phyloP scores from a whole-genome alignment of 1,140 invertebrate genomes.

The Luehdorfia chinensis region DNA sequence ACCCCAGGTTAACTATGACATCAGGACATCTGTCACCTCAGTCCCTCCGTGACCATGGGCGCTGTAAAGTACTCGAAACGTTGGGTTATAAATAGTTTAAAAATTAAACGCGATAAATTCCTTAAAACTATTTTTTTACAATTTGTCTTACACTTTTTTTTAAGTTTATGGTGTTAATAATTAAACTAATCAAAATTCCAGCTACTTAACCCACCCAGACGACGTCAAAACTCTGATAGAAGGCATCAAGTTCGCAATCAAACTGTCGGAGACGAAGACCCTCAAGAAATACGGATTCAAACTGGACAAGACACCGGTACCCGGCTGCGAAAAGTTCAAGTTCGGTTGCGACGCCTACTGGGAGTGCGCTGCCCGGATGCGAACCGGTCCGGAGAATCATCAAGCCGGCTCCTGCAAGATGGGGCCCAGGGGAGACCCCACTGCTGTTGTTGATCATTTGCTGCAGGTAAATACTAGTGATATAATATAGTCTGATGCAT shows the following conservation, averaged over 20 bases:
- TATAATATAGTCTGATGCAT: no score
- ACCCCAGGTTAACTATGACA: no score
- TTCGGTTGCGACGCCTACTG: constrained; percentile 89
- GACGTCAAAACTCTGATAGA: constrained; percentile 86
- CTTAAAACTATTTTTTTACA: no score
- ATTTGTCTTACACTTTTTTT: no score
- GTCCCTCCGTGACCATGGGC: no score
- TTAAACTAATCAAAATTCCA: constrained; percentile 31
- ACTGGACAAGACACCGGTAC: constrained; percentile 83
- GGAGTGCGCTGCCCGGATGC: constrained; percentile 86
- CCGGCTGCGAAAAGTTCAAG: constrained; percentile 83
- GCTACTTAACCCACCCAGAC: constrained; percentile 75
- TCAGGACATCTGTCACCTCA: no score
- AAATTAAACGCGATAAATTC: no score
- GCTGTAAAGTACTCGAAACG: no score
- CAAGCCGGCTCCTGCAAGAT: constrained; percentile 90
- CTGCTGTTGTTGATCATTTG: constrained; percentile 84
- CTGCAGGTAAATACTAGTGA: constrained; percentile 72
- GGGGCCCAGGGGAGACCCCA: constrained; percentile 82
- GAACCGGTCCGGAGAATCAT: constrained; percentile 90
- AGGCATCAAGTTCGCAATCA: constrained; percentile 84
- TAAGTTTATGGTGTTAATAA: no score
- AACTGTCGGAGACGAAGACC: constrained; percentile 82
- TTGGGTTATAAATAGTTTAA: no score
- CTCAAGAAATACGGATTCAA: constrained; percentile 84